Evolutionary conservation across 1,140 invertebrate species (phyloP).

Genomic region (Caenorhabditis inopinata): DNA sequence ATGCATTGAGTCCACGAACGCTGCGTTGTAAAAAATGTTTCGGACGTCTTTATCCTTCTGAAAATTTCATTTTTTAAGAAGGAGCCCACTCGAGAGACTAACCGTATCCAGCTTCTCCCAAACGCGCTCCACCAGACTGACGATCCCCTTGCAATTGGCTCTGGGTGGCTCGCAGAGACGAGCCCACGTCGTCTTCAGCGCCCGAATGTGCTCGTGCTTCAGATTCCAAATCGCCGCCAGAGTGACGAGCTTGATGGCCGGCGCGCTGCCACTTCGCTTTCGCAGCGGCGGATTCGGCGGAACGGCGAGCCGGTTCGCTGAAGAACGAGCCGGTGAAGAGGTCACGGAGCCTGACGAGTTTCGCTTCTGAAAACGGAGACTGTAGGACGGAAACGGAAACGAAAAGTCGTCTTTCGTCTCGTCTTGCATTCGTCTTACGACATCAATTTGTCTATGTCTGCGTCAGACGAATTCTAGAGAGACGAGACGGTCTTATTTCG

Average conservation of each 20-base stretch:
- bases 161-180: constrained; percentile 57
- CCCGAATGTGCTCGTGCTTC: constrained; percentile 56
- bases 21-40: constrained; percentile 59
- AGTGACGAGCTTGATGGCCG: constrained; percentile 37
- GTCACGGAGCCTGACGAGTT: background rate
- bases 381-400: too few species aligned
- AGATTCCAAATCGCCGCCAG: constrained; percentile 55
- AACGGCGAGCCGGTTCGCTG: constrained; percentile 27
- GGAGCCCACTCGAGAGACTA: background rate
- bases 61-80: background rate
- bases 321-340: background rate
- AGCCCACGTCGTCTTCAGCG: constrained; percentile 59
- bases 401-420: too few species aligned
- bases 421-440: too few species aligned
- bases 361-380: background rate
- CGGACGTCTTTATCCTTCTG: constrained; percentile 57
- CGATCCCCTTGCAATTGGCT: constrained; percentile 61
- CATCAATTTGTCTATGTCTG: too few species aligned
- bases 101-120: constrained; percentile 63
- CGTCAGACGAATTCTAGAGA: too few species aligned
- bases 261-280: constrained; percentile 39
- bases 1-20: constrained; percentile 61
- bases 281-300: constrained; percentile 19
- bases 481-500: too few species aligned
- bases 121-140: constrained; percentile 59